Percentiles rank a stretch among this genome's conserved stretches.
Conservation (phyloP, 2,113 vertebrate species). For the Crotalus tigris region DNA sequence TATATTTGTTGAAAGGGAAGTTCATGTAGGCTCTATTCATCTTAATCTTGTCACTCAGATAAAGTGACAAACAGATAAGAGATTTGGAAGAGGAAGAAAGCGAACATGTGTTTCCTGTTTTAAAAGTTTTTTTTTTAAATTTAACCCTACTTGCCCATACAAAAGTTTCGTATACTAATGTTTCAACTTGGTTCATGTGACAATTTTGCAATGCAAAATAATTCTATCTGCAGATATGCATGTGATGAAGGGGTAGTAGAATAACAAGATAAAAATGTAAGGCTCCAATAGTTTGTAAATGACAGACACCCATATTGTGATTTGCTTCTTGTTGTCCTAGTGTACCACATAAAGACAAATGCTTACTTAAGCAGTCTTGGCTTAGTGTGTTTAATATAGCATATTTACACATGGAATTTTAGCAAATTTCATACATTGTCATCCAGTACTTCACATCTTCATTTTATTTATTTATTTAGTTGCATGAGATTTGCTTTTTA, state of each 20-base stretch:
- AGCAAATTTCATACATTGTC: neutral
- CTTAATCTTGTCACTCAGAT: neutral
- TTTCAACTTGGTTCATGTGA: constrained; percentile 23
- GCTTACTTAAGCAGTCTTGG: neutral
- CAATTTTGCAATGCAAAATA: constrained; percentile 41
- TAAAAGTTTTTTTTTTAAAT: constrained; percentile 33
- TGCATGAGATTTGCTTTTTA: neutral
- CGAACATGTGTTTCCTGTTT: constrained; percentile 60
- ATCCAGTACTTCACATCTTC: neutral
- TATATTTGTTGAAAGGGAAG: neutral
- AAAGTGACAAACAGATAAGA: constrained; percentile 28
- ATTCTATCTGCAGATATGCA: neutral
- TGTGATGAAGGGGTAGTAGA: neutral
- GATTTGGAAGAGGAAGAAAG: constrained; percentile 46
- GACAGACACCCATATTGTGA: neutral
- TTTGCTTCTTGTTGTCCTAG: neutral
- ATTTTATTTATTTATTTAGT: neutral
- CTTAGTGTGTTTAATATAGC: neutral
- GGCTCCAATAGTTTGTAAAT: neutral
- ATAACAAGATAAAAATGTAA: neutral
- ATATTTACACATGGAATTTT: neutral
- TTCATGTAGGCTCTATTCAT: neutral
- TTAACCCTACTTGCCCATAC: constrained; percentile 28
- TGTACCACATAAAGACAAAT: neutral
- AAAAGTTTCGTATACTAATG: constrained; percentile 44